Conservation (phyloP, 2,797 vertebrate genomes). For the Tragelaphus oryx region DNA sequence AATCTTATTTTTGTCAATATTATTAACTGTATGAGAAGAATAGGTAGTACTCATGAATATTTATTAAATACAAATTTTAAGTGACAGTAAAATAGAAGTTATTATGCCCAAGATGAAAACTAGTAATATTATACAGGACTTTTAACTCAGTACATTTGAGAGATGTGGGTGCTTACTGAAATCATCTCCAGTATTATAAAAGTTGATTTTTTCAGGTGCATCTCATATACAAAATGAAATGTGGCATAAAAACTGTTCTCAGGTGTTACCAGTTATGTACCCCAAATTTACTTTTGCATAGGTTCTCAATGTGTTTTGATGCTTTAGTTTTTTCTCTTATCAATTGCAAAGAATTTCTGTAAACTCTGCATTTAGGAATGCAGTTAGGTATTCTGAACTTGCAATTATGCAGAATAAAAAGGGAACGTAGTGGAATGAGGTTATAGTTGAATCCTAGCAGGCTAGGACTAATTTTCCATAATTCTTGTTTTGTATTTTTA, state of each 20-base stretch:
- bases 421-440: not conserved
- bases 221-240: not conserved
- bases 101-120: not conserved
- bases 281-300: not conserved
- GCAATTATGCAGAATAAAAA: slow-evolving; percentile 43
- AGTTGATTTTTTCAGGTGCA: not conserved
- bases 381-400: slow-evolving; percentile 42
- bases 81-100: not conserved
- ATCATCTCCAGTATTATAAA: not conserved
- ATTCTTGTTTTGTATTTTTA: slow-evolving; percentile 67
- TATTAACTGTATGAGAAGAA: not conserved
- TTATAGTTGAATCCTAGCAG: slow-evolving; percentile 50
- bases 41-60: not conserved
- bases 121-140: not conserved
- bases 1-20: not conserved
- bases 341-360: slow-evolving; percentile 38
- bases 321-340: slow-evolving; percentile 4
- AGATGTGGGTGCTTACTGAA: not conserved
- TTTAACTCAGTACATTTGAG: slow-evolving; percentile 7
- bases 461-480: slow-evolving; percentile 61
- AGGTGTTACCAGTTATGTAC: not conserved
- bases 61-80: slow-evolving; percentile 42
- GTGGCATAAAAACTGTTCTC: not conserved
- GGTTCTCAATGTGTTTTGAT: slow-evolving; percentile 16
- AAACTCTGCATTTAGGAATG: slow-evolving; percentile 23